Conservation (phyloP, 2,888 invertebrate species). For the Nycteola revayana region DNA sequence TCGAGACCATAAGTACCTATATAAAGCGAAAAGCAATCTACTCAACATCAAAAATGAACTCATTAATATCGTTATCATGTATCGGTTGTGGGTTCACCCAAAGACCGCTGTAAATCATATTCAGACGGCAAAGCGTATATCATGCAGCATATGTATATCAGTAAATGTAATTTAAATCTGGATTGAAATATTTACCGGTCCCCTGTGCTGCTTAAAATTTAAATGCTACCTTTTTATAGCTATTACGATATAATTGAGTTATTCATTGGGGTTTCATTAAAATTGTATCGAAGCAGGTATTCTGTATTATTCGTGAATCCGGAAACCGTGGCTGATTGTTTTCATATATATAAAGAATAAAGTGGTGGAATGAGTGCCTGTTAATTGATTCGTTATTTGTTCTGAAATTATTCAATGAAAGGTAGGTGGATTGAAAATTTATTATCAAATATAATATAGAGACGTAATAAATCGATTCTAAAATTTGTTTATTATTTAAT, state of each 20-base stretch:
- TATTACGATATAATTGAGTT: constrained; percentile 30
- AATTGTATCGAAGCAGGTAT: constrained; percentile 15
- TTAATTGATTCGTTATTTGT: no score
- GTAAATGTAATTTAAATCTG: constrained; percentile 43
- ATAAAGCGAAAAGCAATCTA: no score
- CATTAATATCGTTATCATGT: constrained; percentile 4
- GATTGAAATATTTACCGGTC: constrained; percentile 39
- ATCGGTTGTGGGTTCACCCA: constrained; percentile 7
- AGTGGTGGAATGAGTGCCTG: no score
- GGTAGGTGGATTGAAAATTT: no score
- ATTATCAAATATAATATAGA: no score
- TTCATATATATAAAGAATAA: no score
- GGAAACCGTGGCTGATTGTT: no score
- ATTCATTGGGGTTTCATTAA: constrained; percentile 25
- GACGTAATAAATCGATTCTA: no score
- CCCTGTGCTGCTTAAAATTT: constrained; percentile 31
- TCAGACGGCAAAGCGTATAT: constrained; percentile 13
- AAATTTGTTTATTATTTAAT: no score
- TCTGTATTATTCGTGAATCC: no score
- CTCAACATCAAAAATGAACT: constrained; percentile 4
- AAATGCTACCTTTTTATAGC: constrained; percentile 31
- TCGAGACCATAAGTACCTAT: no score
- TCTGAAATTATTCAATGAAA: no score
- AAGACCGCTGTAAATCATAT: constrained; percentile 33
- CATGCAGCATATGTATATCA: constrained; percentile 33